These are phyloP conservation scores for Caenorhabditis panamensis DNA, from an alignment of 2,888 invertebrate species.

Conservation along the genomic window DNA sequence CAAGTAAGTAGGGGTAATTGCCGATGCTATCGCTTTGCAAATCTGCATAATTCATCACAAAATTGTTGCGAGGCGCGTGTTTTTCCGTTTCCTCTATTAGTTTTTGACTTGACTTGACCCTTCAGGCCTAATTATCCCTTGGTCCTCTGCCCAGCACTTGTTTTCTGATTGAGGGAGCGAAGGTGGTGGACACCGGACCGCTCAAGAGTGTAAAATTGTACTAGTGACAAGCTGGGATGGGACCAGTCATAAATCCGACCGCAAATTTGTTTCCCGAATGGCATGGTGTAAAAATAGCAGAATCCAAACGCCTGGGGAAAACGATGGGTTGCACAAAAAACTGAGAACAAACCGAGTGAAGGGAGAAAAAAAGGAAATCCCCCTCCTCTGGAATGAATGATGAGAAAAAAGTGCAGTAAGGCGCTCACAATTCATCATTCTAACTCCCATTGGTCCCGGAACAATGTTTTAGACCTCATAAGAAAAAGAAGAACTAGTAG, in stretches of 20 bases:
- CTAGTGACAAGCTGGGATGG: slow-evolving; percentile 38
- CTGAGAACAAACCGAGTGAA: neutral
- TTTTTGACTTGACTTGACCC: neutral
- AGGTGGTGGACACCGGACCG: slow-evolving; percentile 24
- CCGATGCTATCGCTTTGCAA: neutral
- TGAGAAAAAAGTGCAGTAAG: slow-evolving; percentile 45
- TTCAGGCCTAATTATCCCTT: neutral
- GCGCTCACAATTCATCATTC: slow-evolving; percentile 44
- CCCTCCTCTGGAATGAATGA: slow-evolving; percentile 50
- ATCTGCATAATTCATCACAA: slow-evolving; percentile 45
- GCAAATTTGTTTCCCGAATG: slow-evolving; percentile 52
- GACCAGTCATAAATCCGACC: slow-evolving; percentile 48
- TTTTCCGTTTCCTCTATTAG: slow-evolving; percentile 9
- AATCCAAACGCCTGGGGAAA: slow-evolving; percentile 26
- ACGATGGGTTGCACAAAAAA: slow-evolving; percentile 4
- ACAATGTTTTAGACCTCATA: neutral
- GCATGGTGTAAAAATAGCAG: slow-evolving; percentile 41
- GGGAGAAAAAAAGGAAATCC: slow-evolving; percentile 1
- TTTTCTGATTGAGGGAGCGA: slow-evolving; percentile 22
- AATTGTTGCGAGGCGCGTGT: slow-evolving; percentile 29
- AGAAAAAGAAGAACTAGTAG: neutral
- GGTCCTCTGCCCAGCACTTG: slow-evolving; percentile 20
- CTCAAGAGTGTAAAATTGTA: slow-evolving; percentile 49
- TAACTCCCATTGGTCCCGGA: slow-evolving; percentile 30
- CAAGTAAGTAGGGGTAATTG: slow-evolving; percentile 29